Percentiles rank a stretch among this genome's conserved stretches.
These are phyloP conservation scores for Drosophila leontia DNA, from an alignment of 1,140 invertebrate species.

Conservation along the genomic window DNA sequence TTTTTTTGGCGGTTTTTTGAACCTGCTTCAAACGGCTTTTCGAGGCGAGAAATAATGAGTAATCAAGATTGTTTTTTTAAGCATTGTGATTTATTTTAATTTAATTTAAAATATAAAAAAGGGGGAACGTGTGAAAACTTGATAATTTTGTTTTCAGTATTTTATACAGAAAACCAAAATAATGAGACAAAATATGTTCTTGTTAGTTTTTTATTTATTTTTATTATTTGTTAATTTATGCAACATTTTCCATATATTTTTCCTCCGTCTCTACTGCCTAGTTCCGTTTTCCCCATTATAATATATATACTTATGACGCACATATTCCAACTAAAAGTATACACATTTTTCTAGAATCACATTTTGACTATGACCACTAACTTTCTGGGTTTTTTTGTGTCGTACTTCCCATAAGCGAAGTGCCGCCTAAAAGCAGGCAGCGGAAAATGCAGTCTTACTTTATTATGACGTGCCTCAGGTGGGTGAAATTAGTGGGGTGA, in stretches of 20 bases:
- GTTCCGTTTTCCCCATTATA: neutral
- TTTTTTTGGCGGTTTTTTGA: constrained; percentile 53
- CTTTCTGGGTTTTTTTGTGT: neutral
- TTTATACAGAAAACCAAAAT: neutral
- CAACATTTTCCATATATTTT: neutral
- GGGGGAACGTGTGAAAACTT: neutral
- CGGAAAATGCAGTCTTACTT: constrained; percentile 20
- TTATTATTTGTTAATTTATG: no score
- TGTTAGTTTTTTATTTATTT: neutral
- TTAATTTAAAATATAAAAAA: neutral
- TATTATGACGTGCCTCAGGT: constrained; percentile 50
- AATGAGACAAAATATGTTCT: neutral
- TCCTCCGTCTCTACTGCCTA: neutral
- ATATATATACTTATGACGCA: neutral
- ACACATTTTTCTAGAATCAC: constrained; percentile 3
- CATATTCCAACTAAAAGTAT: neutral
- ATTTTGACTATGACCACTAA: neutral
- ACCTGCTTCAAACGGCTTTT: constrained; percentile 44
- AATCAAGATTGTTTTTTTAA: constrained; percentile 1
- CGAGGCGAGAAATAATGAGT: constrained; percentile 15
- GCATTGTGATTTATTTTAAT: neutral
- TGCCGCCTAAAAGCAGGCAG: constrained; percentile 59
- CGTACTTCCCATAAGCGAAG: neutral
- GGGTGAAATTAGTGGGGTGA: neutral
- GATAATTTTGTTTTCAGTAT: neutral